These are phyloP conservation scores for Iphiclides podalirius DNA, from an alignment of 2,888 invertebrate genomes.

Conservation along the genomic window DNA sequence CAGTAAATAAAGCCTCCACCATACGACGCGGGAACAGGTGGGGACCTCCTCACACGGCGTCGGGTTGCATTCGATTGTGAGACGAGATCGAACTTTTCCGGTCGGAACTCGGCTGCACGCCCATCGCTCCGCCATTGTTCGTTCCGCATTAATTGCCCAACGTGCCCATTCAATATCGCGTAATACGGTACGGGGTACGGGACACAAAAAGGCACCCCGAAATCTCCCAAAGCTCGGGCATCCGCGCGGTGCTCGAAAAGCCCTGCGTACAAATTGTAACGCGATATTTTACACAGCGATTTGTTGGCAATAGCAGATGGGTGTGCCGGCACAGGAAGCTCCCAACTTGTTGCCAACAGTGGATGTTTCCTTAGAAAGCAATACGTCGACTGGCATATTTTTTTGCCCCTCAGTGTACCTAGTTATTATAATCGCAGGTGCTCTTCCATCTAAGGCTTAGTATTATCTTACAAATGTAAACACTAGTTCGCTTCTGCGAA, in stretches of 20 bases:
- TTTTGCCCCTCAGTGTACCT: slow-evolving; percentile 48
- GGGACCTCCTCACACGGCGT: slow-evolving; percentile 52
- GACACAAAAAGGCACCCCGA: slow-evolving; percentile 56
- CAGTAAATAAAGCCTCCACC: too few species aligned
- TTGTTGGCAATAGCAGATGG: slow-evolving; percentile 72
- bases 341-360: slow-evolving; percentile 64
- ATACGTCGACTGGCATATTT: slow-evolving; percentile 48
- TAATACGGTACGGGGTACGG: too few species aligned
- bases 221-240: slow-evolving; percentile 61
- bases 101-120: slow-evolving; percentile 72
- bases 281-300: slow-evolving; percentile 69
- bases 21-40: slow-evolving; percentile 61
- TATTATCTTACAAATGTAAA: slow-evolving; percentile 42
- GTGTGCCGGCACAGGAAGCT: slow-evolving; percentile 75
- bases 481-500: slow-evolving; percentile 33
- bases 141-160: slow-evolving; percentile 70
- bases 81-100: slow-evolving; percentile 69
- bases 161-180: slow-evolving; percentile 74
- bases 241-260: slow-evolving; percentile 51
- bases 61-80: slow-evolving; percentile 61
- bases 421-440: slow-evolving; percentile 48
- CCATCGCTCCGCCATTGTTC: slow-evolving; percentile 57
- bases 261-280: slow-evolving; percentile 54
- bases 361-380: slow-evolving; percentile 44
- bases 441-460: slow-evolving; percentile 29